phyloP scores from a whole-genome alignment of 2,113 vertebrate genomes.

The Rafetus swinhoei region DNA sequence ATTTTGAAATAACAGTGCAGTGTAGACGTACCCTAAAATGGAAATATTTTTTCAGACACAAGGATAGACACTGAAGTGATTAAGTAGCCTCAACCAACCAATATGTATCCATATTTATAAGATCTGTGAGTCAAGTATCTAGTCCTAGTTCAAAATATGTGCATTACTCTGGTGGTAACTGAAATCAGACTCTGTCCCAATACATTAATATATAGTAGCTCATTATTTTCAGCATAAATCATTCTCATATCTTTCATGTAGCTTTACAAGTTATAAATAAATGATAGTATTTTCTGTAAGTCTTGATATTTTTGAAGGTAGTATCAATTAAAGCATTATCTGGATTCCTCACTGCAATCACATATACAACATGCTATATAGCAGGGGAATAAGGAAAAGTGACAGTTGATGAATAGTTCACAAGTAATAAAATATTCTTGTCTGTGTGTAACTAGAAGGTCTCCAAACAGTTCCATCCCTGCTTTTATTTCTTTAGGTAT shows the following conservation, averaged over 20 bases:
- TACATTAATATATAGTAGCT: background rate
- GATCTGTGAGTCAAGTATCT: background rate
- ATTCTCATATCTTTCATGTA: background rate
- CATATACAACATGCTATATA: background rate
- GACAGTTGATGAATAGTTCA: background rate
- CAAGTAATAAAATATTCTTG: background rate
- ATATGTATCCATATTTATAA: background rate
- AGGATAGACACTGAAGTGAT: background rate
- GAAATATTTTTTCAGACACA: background rate
- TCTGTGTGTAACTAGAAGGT: background rate
- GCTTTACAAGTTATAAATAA: background rate
- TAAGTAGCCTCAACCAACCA: background rate
- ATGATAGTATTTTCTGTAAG: background rate
- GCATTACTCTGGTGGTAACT: background rate
- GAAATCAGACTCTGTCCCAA: background rate
- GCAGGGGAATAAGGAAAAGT: background rate
- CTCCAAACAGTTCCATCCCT: background rate
- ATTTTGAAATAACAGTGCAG: too few species aligned
- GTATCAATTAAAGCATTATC: background rate
- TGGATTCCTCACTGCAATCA: background rate
- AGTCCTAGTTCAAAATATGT: slow-evolving; percentile 3
- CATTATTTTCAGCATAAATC: rapidly evolving
- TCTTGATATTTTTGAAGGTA: background rate
- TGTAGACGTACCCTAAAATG: background rate
- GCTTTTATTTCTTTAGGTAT: background rate